Conservation (phyloP, 2,888 invertebrate genomes). For the Oconnorella tubifera region DNA sequence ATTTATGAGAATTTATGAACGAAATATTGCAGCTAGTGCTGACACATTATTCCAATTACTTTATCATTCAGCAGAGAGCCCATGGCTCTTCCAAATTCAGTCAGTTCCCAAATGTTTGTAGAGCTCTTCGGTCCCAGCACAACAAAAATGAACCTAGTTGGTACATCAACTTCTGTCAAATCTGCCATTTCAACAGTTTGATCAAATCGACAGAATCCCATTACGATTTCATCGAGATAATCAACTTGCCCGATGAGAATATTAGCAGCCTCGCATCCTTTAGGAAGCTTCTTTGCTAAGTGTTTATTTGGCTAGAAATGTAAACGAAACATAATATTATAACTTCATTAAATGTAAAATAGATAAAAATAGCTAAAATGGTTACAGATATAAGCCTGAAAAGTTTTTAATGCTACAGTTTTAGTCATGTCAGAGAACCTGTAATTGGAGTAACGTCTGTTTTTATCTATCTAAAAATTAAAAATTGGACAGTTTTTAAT, state of each 20-base stretch:
- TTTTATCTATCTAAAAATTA: too few relatives aligned
- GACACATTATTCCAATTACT: slow-evolving; percentile 1
- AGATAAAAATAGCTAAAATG: too few relatives aligned
- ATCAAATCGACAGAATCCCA: slow-evolving; percentile 29
- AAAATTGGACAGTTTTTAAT: too few relatives aligned
- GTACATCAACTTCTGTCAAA: slow-evolving; percentile 34
- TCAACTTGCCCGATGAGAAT: slow-evolving; percentile 86
- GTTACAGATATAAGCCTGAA: too few relatives aligned
- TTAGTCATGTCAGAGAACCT: too few relatives aligned
- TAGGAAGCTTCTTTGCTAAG: slow-evolving; percentile 77
- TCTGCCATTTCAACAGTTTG: slow-evolving; percentile 29
- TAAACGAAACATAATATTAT: too few relatives aligned
- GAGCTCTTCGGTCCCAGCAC: slow-evolving; percentile 71
- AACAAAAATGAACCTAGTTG: slow-evolving; percentile 60
- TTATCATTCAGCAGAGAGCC: slow-evolving; percentile 88
- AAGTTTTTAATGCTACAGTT: too few relatives aligned
- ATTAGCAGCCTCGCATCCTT: slow-evolving; percentile 95
- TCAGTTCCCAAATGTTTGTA: slow-evolving; percentile 67
- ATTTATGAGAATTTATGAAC: background rate
- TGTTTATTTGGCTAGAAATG: slow-evolving; percentile 38
- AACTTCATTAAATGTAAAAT: too few relatives aligned
- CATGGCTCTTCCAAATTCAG: slow-evolving; percentile 93
- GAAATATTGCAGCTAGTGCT: background rate
- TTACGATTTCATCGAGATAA: slow-evolving; percentile 30
- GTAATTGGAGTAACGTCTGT: too few relatives aligned